Conservation (phyloP, 2,797 vertebrate species). For the Threskiornis aethiopicus region DNA sequence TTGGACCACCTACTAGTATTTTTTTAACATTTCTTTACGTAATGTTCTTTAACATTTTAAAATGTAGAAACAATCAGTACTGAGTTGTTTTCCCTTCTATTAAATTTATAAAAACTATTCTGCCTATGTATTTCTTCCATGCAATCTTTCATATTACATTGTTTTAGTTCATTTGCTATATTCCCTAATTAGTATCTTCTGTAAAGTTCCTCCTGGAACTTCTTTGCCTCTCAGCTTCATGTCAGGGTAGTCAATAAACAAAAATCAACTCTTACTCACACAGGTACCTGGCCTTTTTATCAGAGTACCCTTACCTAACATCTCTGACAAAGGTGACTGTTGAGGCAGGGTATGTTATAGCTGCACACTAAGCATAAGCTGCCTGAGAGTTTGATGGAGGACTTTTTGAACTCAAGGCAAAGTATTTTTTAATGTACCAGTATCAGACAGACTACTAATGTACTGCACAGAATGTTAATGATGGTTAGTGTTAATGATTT, state of each 20-base stretch:
- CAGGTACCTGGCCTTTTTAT: not conserved
- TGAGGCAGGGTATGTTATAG: not conserved
- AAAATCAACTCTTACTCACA: not conserved
- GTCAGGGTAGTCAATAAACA: not conserved
- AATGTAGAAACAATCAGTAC: not conserved
- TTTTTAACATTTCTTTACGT: not conserved
- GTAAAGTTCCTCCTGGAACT: not conserved
- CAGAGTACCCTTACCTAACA: not conserved
- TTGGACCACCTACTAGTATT: not conserved
- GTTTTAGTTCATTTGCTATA: not conserved
- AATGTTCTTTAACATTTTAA: not conserved
- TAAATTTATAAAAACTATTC: not conserved
- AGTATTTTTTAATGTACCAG: not conserved
- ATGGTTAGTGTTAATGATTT: not conserved
- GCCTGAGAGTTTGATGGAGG: not conserved
- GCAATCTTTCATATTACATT: not conserved
- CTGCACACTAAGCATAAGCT: not conserved
- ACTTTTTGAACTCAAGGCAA: not conserved
- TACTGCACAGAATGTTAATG: not conserved
- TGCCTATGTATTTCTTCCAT: not conserved
- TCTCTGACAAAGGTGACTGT: not conserved
- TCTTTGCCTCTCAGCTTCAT: not conserved
- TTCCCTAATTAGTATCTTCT: not conserved
- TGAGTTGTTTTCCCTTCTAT: not conserved
- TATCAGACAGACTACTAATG: not conserved